Base-by-base conservation (phyloP, 2,797 vertebrate genomes). In the Ctenopoma multispine region DNA sequence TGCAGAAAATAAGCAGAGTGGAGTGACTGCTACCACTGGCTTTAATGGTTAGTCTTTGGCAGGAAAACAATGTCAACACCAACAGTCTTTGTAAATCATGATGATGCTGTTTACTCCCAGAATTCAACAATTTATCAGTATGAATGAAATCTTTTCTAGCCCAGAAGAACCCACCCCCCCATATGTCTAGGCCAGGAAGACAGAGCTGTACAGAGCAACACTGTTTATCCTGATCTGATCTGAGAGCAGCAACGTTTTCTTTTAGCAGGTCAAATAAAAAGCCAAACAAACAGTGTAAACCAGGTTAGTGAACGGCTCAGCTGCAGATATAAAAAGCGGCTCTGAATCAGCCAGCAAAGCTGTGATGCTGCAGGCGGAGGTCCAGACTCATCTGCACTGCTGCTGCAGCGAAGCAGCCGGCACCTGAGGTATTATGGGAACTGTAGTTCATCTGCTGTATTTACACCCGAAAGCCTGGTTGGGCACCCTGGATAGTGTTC, bases 371-470 rank as follows among this genome's bases (percentile, higher is more conserved):
- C 57, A 43, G 57, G 20, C 17, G 56, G 55, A 53, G 18, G 21
- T 40, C 6, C 40, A 63, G 31, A 20, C 14, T 50, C 34, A 62
- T 34, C 72, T 58, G 47, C 47, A 48, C 47, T 12, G 47, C 21
- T 23, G 47, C 47, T 48, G 48, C 48, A 49, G 48, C 48, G 21
- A 49, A 23, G 23, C 48, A 49, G 48, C 21, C 48, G 14, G 40
- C 47, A 67, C 23, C 72, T 13, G 38, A 34, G 53, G 73, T n/a
- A 59, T 58, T 38, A 34, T 69, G 60, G 66, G 66, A 59, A 47
- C 4, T 76, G 73, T 34, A 69, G 60, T 59, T n/a, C 21, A 36
- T n/a, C 51, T 50, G 64, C 31, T 43, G 23, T 18, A 53, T 27
- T 18, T 7, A 24, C 34, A 56, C 36, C 29, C 48, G n/a, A 40